A percentile compares a stretch with the other conserved stretches of the same genome.
phyloP scores from a whole-genome alignment of 1,140 invertebrate genomes.

The Hylaeus anthracinus region DNA sequence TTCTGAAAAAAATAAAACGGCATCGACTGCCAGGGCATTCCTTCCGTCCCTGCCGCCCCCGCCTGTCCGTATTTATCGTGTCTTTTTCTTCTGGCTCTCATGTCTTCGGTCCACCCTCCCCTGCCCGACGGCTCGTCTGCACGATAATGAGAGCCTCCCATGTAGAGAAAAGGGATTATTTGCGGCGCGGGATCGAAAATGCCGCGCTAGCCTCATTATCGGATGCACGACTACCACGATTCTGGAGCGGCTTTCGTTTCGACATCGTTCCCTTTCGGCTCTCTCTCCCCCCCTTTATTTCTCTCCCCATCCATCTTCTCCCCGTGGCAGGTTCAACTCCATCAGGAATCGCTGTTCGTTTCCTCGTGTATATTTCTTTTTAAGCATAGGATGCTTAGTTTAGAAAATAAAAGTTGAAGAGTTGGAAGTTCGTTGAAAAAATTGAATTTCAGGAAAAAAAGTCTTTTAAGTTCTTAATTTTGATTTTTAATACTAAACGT shows the following conservation, averaged over 20 bases:
- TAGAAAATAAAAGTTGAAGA: too few species aligned
- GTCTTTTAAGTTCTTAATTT: too few species aligned
- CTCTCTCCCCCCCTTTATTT: background rate
- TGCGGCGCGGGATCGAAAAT: slow-evolving; percentile 71
- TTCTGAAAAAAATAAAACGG: slow-evolving; percentile 79
- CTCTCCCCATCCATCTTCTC: background rate
- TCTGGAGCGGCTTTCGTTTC: slow-evolving; percentile 65
- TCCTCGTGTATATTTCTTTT: too few species aligned
- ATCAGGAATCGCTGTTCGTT: too few species aligned
- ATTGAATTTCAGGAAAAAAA: too few species aligned
- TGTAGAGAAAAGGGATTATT: slow-evolving; percentile 74
- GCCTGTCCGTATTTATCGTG: slow-evolving; percentile 12
- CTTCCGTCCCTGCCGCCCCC: slow-evolving; percentile 9
- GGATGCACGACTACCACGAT: slow-evolving; percentile 70
- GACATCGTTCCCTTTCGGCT: slow-evolving; percentile 48
- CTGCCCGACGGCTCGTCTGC: slow-evolving; percentile 39
- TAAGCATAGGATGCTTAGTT: too few species aligned
- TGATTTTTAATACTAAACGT: too few species aligned
- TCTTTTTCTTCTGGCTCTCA: slow-evolving; percentile 30
- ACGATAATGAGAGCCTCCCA: slow-evolving; percentile 76
- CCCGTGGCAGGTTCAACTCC: too few species aligned
- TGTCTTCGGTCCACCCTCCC: slow-evolving; percentile 19
- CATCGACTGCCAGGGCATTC: slow-evolving; percentile 34
- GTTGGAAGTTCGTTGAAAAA: too few species aligned
- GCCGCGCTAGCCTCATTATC: slow-evolving; percentile 66